A percentile compares a stretch with the other conserved stretches of the same genome.
These are phyloP conservation scores for Neodiprion pinetum DNA, from an alignment of 1,140 invertebrate species.

Conservation along the genomic window DNA sequence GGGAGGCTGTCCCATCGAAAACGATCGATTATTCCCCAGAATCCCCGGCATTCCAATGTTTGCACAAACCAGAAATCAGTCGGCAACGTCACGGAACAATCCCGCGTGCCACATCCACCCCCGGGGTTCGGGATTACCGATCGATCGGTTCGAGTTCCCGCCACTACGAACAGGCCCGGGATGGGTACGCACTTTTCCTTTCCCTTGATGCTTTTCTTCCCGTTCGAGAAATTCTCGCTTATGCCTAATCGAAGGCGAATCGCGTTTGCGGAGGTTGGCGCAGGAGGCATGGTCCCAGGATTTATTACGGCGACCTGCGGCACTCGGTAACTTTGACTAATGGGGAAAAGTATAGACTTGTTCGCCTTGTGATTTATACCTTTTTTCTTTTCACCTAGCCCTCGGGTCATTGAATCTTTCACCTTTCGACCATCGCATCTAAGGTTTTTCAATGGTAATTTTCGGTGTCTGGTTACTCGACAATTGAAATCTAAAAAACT, in stretches of 20 bases:
- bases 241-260: not conserved
- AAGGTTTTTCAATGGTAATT: too few species aligned
- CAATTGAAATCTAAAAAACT: too few species aligned
- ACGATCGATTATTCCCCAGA: not conserved
- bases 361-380: too few species aligned
- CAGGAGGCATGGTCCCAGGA: not conserved
- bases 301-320: not conserved
- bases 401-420: too few species aligned
- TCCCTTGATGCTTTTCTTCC: not conserved
- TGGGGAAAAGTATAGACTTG: too few species aligned
- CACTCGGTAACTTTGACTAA: too few species aligned
- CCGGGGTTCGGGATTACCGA: not conserved
- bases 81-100: not conserved
- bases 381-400: too few species aligned
- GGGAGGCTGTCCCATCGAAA: not conserved
- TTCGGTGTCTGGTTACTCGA: too few species aligned
- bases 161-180: not conserved
- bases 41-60: not conserved
- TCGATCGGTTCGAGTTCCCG: not conserved
- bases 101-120: not conserved
- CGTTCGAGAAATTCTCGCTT: not conserved
- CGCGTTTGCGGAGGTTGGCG: not conserved
- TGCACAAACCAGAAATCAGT: not conserved
- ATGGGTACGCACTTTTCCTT: not conserved
- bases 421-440: too few species aligned